Base-by-base conservation (phyloP, 2,797 vertebrate genomes). In the Enteromius argenteus region DNA sequence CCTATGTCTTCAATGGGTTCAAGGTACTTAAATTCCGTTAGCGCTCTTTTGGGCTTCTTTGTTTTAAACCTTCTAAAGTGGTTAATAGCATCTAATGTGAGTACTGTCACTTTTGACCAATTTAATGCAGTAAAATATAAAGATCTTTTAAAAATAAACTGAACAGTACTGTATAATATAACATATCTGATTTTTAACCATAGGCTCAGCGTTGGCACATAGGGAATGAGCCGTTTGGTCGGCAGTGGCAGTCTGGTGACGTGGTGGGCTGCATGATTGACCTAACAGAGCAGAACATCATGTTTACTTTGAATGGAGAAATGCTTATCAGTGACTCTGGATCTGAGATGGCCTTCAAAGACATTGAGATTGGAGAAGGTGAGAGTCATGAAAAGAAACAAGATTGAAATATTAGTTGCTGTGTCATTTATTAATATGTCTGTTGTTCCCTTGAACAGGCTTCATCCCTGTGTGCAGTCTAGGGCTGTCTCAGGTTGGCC, bases 201-300 rank as follows among this genome's bases (percentile, higher is more conserved):
- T 79, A 98, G 97, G 97, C 96, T 69, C 97, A 99, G 88, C 96
- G 97, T 11, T 99, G 97, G 97, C 97, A 99, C 37, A 83, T 98
- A 44, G 97, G 97, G 73, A 97, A 95, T 39, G 97, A 98, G 86
- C 94, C 96, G 0, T 98, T 99, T 67, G 97, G 97, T 2, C 96
- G 97, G 1, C 95, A 96, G 80, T 99, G 97, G 97, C 97, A 93
- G 66, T 92, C 96, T 0, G 97, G 97, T 0, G 97, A 98, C 0
- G 97, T 99, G 1, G 97, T 98, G 9, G 97, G 97, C 84, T 99
- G 97, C 86, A 97, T 98, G 96, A 97, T 99, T 1, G 97, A 99
- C 90, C 95, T 99, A 73, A 89, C 78, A 0, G 97, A 99, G 89
- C 95, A 95, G 93, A 97, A 96, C 92, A 97, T 99, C 85, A 96